Evolutionary conservation across 1,140 invertebrate species (phyloP).

Genomic region (Gerris buenoi): DNA sequence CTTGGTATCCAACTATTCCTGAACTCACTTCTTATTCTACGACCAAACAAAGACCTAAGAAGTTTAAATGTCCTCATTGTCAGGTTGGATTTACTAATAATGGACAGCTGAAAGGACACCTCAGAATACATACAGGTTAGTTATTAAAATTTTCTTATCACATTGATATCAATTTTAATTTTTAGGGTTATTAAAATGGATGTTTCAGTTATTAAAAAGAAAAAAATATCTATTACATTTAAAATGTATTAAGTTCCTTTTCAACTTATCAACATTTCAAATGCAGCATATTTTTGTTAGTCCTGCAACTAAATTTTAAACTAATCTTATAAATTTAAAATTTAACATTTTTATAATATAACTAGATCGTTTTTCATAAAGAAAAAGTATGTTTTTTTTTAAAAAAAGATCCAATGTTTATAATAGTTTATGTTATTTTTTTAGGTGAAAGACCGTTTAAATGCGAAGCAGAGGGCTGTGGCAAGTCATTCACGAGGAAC

Average conservation of each 20-base stretch:
- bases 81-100: conserved; percentile 83
- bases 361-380: not conserved
- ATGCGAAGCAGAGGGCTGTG: conserved; percentile 67
- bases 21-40: not conserved
- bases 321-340: not conserved
- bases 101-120: conserved; percentile 78
- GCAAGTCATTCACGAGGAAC: conserved; percentile 81
- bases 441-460: conserved; percentile 71
- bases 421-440: conserved; percentile 16
- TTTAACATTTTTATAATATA: not conserved
- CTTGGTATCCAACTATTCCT: not conserved
- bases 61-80: conserved; percentile 75
- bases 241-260: not conserved
- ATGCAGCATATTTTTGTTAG: not conserved
- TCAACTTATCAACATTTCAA: not conserved
- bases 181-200: too few relatives aligned
- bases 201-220: too few relatives aligned
- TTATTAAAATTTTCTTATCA: too few relatives aligned
- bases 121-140: conserved; percentile 76
- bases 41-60: conserved; percentile 69
- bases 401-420: not conserved
- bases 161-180: too few relatives aligned
- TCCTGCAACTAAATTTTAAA: not conserved
- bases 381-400: too few relatives aligned
- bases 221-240: too few relatives aligned